phyloP scores from a whole-genome alignment of 1,140 invertebrate species.

The Drosophila varians region DNA sequence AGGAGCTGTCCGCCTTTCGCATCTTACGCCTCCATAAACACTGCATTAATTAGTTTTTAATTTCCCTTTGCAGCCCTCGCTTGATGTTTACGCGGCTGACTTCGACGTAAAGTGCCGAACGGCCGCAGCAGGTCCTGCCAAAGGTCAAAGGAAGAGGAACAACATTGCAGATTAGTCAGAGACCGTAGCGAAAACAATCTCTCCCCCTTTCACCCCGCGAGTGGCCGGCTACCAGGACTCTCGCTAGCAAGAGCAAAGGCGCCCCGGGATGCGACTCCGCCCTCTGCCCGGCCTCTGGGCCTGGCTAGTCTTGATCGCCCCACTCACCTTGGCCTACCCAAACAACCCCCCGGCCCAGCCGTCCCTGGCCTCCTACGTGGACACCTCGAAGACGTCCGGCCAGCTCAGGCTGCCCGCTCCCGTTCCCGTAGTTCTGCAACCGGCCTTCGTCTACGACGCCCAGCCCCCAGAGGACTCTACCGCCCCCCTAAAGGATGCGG shows the following conservation, averaged over 20 bases:
- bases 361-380: constrained; percentile 64
- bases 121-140: constrained; percentile 12
- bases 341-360: constrained; percentile 32
- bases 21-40: constrained; percentile 56
- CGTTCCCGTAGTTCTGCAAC: constrained; percentile 44
- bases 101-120: constrained; percentile 44
- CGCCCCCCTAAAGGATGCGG: constrained; percentile 27
- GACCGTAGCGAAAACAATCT: constrained; percentile 55
- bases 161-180: constrained; percentile 58
- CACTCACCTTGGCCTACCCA: constrained; percentile 35
- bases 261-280: constrained; percentile 56
- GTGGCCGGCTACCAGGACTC: constrained; percentile 1
- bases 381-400: constrained; percentile 67
- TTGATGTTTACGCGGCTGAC: constrained; percentile 57
- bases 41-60: constrained; percentile 68
- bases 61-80: constrained; percentile 56
- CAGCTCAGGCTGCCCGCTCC: constrained; percentile 22
- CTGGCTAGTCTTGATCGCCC: constrained; percentile 16
- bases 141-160: constrained; percentile 48
- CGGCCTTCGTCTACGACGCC: constrained; percentile 70
- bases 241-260: constrained; percentile 1
- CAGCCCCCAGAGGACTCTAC: constrained; percentile 37
- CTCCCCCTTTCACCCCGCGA: not conserved
- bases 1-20: constrained; percentile 5
- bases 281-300: constrained; percentile 35